phyloP scores from a whole-genome alignment of 1,140 invertebrate genomes.

The Drosophila malerkotliana region DNA sequence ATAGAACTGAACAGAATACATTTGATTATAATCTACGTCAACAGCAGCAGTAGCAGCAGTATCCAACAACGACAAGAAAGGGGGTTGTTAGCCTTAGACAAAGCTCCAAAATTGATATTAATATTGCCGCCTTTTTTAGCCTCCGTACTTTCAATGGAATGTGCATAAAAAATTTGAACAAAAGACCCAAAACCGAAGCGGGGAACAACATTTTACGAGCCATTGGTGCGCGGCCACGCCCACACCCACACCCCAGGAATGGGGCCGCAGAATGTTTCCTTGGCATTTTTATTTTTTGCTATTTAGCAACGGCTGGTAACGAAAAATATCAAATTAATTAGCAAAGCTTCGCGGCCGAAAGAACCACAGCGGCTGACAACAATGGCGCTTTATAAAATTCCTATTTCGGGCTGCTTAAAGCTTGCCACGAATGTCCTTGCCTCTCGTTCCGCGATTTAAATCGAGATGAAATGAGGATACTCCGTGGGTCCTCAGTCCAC shows the following conservation, averaged over 20 bases:
- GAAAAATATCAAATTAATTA: slow-evolving; percentile 79
- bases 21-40: slow-evolving; percentile 67
- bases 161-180: slow-evolving; percentile 64
- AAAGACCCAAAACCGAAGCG: slow-evolving; percentile 40
- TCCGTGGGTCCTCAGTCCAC: not conserved
- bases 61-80: slow-evolving; percentile 29
- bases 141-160: slow-evolving; percentile 48
- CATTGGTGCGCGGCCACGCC: slow-evolving; percentile 47
- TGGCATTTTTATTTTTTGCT: slow-evolving; percentile 58
- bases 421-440: slow-evolving; percentile 6
- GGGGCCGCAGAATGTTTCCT: slow-evolving; percentile 36
- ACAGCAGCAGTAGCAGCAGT: slow-evolving; percentile 39
- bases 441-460: slow-evolving; percentile 9
- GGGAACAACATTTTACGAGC: slow-evolving; percentile 58
- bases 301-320: slow-evolving; percentile 36
- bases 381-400: slow-evolving; percentile 43
- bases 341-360: slow-evolving; percentile 44
- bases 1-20: slow-evolving; percentile 46
- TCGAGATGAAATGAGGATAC: not conserved
- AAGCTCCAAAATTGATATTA: slow-evolving; percentile 81
- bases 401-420: slow-evolving; percentile 32
- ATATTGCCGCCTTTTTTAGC: slow-evolving; percentile 53
- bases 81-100: slow-evolving; percentile 61
- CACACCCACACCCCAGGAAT: slow-evolving; percentile 26
- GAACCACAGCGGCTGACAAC: slow-evolving; percentile 22